Conservation (phyloP, 2,797 vertebrate species). For the Phrynocephalus guinanensis region DNA sequence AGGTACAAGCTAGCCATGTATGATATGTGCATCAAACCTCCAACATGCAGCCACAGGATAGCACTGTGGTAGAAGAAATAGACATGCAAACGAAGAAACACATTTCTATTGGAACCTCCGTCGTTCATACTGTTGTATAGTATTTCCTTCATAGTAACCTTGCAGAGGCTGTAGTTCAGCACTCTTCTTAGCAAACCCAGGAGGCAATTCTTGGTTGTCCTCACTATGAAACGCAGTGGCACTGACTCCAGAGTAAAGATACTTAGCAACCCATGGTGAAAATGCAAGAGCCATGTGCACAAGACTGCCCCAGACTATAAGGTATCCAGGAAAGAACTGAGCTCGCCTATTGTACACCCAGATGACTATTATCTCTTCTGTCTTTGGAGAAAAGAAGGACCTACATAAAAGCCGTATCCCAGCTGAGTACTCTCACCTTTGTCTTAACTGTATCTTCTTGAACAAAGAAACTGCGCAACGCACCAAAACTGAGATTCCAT, state of each 20-base stretch:
- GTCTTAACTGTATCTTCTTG: background rate
- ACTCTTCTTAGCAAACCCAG: background rate
- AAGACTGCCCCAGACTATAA: background rate
- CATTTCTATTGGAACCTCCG: background rate
- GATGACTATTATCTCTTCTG: background rate
- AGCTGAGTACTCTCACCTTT: fast-evolving
- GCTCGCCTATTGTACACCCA: too few species aligned
- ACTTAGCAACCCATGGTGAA: background rate
- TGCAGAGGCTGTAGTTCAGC: background rate
- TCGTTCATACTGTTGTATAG: background rate
- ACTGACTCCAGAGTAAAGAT: background rate
- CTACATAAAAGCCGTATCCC: background rate
- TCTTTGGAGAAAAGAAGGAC: background rate
- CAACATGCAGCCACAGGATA: background rate
- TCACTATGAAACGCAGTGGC: background rate
- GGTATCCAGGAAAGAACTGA: background rate
- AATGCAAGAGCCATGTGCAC: background rate
- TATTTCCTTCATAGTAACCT: too few species aligned
- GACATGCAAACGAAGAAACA: background rate
- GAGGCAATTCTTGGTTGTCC: too few species aligned
- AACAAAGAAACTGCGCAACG: fast-evolving
- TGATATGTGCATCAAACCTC: background rate
- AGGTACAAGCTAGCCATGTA: background rate
- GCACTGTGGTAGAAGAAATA: background rate
- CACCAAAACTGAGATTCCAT: background rate